phyloP scores from a whole-genome alignment of 2,888 invertebrate species.

The Hetaerina titia region DNA sequence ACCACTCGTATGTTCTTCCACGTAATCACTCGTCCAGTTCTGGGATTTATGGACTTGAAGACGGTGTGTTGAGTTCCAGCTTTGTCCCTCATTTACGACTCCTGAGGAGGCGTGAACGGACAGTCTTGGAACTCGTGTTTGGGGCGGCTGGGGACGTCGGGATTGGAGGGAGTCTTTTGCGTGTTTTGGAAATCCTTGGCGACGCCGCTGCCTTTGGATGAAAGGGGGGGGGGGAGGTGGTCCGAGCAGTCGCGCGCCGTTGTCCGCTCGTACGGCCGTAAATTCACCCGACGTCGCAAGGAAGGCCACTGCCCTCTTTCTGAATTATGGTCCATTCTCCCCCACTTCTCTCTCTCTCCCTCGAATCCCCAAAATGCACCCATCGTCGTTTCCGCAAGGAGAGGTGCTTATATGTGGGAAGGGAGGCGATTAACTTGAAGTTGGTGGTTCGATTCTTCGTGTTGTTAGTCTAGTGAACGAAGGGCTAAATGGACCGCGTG shows the following conservation, averaged over 20 bases:
- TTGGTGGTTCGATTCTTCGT: not conserved
- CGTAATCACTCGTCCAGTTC: too few relatives aligned
- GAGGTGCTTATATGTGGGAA: not conserved
- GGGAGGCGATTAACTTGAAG: not conserved
- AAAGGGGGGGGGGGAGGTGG: too few relatives aligned
- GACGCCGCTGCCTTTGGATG: not conserved
- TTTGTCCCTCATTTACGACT: too few relatives aligned
- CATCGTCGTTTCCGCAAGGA: not conserved
- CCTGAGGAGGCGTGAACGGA: too few relatives aligned
- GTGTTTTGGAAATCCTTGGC: not conserved
- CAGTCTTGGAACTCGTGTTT: too few relatives aligned
- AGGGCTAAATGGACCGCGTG: too few relatives aligned
- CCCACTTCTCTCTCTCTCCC: too few relatives aligned
- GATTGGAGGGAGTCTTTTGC: not conserved
- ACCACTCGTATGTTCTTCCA: too few relatives aligned
- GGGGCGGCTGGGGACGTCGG: not conserved
- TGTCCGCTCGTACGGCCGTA: not conserved
- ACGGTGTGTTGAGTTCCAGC: too few relatives aligned
- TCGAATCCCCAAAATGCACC: not conserved
- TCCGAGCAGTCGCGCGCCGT: not conserved
- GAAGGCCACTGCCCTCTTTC: not conserved
- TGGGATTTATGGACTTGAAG: too few relatives aligned
- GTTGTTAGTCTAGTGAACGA: not conserved
- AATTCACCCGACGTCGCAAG: not conserved
- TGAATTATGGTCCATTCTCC: not conserved